phyloP scores from a whole-genome alignment of 2,888 invertebrate genomes.

The Dryobota labecula region DNA sequence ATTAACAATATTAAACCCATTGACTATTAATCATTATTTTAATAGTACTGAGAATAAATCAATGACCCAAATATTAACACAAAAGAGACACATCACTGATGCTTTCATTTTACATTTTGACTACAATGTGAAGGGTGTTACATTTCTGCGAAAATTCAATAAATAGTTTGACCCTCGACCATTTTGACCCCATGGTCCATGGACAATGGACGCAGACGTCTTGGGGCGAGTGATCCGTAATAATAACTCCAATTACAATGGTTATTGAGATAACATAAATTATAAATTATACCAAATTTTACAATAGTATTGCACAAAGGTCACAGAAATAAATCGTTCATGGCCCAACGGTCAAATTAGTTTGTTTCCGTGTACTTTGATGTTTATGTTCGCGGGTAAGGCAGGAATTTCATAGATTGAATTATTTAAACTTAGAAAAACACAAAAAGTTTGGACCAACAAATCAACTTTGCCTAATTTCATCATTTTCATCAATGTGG shows the following conservation, averaged over 20 bases:
- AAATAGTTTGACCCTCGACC: slow-evolving; percentile 86
- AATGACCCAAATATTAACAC: slow-evolving; percentile 43
- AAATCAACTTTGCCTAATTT: not conserved
- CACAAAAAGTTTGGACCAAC: not conserved
- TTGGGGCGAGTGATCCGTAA: slow-evolving; percentile 85
- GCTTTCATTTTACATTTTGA: slow-evolving; percentile 69
- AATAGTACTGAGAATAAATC: slow-evolving; percentile 27
- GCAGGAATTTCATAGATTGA: not conserved
- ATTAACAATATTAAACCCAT: slow-evolving; percentile 10
- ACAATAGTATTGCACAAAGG: slow-evolving; percentile 61
- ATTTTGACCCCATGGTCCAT: slow-evolving; percentile 83
- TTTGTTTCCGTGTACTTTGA: slow-evolving; percentile 31
- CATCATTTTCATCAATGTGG: not conserved
- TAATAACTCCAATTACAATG: slow-evolving; percentile 87
- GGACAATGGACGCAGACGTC: slow-evolving; percentile 81
- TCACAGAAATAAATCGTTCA: slow-evolving; percentile 64
- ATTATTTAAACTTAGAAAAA: not conserved
- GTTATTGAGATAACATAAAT: slow-evolving; percentile 88
- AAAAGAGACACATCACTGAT: slow-evolving; percentile 58
- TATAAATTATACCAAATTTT: slow-evolving; percentile 79
- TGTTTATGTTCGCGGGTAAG: not conserved
- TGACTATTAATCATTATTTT: slow-evolving; percentile 14
- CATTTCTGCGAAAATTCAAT: slow-evolving; percentile 81
- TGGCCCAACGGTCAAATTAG: slow-evolving; percentile 62
- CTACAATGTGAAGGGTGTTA: slow-evolving; percentile 80